phyloP scores from a whole-genome alignment of 2,888 invertebrate species.

The Syritta pipiens region DNA sequence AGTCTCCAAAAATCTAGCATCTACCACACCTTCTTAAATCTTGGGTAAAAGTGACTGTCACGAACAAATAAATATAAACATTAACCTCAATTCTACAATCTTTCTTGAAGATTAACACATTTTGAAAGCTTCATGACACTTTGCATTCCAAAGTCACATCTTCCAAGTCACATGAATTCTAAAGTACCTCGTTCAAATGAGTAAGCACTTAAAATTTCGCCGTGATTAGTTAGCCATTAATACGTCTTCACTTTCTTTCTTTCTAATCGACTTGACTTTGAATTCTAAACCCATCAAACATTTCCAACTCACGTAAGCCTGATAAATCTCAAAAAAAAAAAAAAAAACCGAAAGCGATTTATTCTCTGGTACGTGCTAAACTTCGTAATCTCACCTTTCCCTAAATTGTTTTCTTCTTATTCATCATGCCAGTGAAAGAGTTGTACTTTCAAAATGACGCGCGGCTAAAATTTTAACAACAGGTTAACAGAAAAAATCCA shows the following conservation, averaged over 20 bases:
- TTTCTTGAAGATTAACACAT: too few species aligned
- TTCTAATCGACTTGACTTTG: constrained; percentile 14
- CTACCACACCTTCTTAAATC: too few species aligned
- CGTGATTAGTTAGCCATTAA: too few species aligned
- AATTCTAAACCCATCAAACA: not conserved
- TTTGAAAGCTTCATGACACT: too few species aligned
- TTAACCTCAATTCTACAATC: too few species aligned
- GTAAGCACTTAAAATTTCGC: too few species aligned
- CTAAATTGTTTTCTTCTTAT: constrained; percentile 11
- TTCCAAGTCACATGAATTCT: too few species aligned
- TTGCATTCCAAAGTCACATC: too few species aligned
- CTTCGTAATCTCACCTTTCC: constrained; percentile 18
- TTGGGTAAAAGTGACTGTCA: too few species aligned
- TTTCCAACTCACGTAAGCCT: not conserved
- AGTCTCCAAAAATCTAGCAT: too few species aligned
- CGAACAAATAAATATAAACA: too few species aligned
- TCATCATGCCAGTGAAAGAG: constrained; percentile 22
- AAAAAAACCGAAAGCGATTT: constrained; percentile 4
- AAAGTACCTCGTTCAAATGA: too few species aligned
- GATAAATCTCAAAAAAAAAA: not conserved
- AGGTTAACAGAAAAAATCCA: not conserved
- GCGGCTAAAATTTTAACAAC: constrained; percentile 8
- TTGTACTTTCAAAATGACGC: not conserved
- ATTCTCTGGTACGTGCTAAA: not conserved
- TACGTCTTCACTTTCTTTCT: not conserved